A percentile compares a stretch with the other conserved stretches of the same genome.
Evolutionary conservation across 2,888 invertebrate genomes (phyloP).

Genomic region (Caenorhabditis wallacei): DNA sequence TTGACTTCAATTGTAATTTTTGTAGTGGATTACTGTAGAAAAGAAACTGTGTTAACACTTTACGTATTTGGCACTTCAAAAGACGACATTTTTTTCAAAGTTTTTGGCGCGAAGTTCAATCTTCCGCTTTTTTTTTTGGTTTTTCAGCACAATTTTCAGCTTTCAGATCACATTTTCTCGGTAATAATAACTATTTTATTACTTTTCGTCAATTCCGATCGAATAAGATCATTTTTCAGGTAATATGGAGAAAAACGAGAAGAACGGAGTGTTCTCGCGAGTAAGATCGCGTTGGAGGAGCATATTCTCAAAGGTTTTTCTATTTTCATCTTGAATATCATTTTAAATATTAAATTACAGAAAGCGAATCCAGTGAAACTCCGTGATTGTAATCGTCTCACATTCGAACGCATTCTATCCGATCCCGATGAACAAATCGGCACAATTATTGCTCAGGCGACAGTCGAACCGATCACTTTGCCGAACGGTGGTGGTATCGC

Average conservation of each 20-base stretch:
- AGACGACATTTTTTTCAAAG: no score
- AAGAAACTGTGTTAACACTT: no score
- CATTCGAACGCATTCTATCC: slow-evolving; percentile 49
- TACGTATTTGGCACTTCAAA: no score
- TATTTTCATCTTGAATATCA: neutral
- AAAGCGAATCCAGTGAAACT: slow-evolving; percentile 59
- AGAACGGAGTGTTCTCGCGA: slow-evolving; percentile 62
- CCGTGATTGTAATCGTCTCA: slow-evolving; percentile 55
- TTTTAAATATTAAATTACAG: slow-evolving; percentile 8
- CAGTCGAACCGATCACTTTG: slow-evolving; percentile 43
- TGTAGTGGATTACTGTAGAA: no score
- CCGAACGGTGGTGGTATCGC: slow-evolving; percentile 52
- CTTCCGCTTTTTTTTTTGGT: no score
- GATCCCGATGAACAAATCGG: slow-evolving; percentile 52
- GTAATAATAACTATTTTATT: no score
- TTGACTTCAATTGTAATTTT: no score
- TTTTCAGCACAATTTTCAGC: no score
- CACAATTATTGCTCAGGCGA: slow-evolving; percentile 51
- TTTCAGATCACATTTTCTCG: no score
- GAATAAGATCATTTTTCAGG: slow-evolving; percentile 19
- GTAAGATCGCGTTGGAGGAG: slow-evolving; percentile 63
- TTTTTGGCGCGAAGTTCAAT: no score
- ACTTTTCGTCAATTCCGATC: neutral
- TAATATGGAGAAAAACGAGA: slow-evolving; percentile 62
- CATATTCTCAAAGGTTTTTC: slow-evolving; percentile 63